A percentile compares a stretch with the other conserved stretches of the same genome.
phyloP scores from a whole-genome alignment of 2,113 vertebrate species.

The Paraplagusia blochii region DNA sequence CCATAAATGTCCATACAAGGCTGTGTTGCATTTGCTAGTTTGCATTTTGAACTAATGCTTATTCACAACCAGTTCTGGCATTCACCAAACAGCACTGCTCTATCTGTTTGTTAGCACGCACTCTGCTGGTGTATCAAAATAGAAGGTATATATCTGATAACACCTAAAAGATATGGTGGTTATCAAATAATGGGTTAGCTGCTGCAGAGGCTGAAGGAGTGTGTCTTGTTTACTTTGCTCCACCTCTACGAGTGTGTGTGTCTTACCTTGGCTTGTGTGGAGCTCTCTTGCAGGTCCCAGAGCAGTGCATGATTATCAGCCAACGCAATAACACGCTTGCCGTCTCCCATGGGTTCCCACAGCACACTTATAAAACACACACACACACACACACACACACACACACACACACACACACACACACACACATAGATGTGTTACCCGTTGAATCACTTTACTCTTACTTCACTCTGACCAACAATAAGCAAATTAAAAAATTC shows the following conservation, averaged over 20 bases:
- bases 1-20: no score
- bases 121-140: constrained; percentile 39
- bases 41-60: no score
- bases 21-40: no score
- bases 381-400: constrained; percentile 10
- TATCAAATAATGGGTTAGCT: constrained; percentile 75
- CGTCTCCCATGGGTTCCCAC: constrained; percentile 96
- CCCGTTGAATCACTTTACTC: neutral
- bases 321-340: constrained; percentile 89
- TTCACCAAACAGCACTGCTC: no score
- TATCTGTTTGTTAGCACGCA: constrained; percentile 31
- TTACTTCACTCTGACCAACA: neutral
- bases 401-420: constrained; percentile 13
- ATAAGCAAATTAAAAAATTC: no score
- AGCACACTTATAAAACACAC: constrained; percentile 78
- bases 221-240: constrained; percentile 17
- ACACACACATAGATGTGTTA: no score
- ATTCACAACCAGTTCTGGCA: no score
- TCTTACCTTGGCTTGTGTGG: constrained; percentile 85
- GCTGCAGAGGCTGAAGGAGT: constrained; percentile 49
- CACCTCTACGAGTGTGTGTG: constrained; percentile 7
- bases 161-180: constrained; percentile 54
- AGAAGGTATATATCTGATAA: constrained; percentile 57
- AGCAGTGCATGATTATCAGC: constrained; percentile 90
- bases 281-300: constrained; percentile 95